A percentile compares a stretch with the other conserved stretches of the same genome.
These are phyloP conservation scores for Rostratula benghalensis DNA, from an alignment of 2,113 vertebrate genomes.

Conservation along the genomic window DNA sequence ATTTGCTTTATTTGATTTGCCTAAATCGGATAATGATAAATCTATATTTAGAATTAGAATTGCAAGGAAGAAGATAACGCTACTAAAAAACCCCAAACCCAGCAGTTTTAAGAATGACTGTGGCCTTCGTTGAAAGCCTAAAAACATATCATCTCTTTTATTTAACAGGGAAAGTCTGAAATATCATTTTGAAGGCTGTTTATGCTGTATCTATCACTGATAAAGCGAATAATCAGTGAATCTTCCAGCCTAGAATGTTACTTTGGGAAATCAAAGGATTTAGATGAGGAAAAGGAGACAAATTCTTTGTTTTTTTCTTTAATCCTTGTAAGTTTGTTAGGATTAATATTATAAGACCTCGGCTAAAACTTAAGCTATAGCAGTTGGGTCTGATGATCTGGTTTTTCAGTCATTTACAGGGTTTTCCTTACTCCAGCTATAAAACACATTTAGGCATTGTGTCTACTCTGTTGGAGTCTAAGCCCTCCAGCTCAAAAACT, in stretches of 20 bases:
- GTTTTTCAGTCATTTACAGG: not conserved
- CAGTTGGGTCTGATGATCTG: not conserved
- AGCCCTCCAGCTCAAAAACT: not conserved
- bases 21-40: slow-evolving; percentile 1
- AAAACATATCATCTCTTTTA: not conserved
- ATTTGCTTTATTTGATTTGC: slow-evolving; percentile 26
- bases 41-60: not conserved
- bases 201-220: not conserved
- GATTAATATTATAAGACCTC: not conserved
- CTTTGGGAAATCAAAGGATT: not conserved
- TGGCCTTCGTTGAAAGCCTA: not conserved
- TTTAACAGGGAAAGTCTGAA: not conserved
- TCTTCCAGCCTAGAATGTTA: not conserved
- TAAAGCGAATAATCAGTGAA: not conserved
- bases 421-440: not conserved
- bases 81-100: not conserved
- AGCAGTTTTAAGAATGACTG: not conserved
- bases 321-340: not conserved
- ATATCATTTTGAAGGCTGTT: not conserved
- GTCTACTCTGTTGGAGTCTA: not conserved
- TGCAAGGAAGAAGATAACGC: not conserved
- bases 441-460: not conserved
- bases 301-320: not conserved
- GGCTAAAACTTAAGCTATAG: not conserved
- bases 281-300: not conserved